Evolutionary conservation across 2,797 vertebrate species (phyloP).

Genomic region (Phoebastria nigripes): DNA sequence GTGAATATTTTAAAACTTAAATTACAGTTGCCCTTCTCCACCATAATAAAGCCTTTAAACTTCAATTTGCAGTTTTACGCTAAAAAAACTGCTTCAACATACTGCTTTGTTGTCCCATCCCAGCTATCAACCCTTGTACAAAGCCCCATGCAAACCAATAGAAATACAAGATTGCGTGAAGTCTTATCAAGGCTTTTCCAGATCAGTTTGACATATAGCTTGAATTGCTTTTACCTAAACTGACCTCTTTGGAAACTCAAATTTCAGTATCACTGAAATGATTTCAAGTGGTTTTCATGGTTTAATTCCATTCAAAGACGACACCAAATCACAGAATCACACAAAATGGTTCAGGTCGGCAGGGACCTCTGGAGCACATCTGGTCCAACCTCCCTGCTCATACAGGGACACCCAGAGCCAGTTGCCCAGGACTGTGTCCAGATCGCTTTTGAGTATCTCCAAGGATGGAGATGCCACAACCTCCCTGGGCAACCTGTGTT

Average conservation of each 20-base stretch:
- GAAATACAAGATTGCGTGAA: not conserved
- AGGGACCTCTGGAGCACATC: not conserved
- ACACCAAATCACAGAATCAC: not conserved
- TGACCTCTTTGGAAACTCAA: not conserved
- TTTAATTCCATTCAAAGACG: not conserved
- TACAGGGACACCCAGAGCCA: not conserved
- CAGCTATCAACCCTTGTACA: not conserved
- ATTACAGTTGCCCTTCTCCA: not conserved
- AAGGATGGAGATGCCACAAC: not conserved
- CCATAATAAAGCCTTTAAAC: not conserved
- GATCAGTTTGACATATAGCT: not conserved
- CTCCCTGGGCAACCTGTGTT: not conserved
- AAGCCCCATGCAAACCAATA: accelerated
- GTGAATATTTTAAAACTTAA: not conserved
- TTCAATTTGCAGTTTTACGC: not conserved
- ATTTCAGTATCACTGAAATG: not conserved
- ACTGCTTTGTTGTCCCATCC: not conserved
- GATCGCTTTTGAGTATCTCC: not conserved
- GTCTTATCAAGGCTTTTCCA: accelerated
- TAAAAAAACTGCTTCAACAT: not conserved
- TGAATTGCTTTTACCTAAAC: not conserved
- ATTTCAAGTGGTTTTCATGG: not conserved
- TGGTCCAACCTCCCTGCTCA: not conserved
- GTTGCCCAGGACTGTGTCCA: accelerated
- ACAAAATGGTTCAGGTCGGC: not conserved